These are phyloP conservation scores for Lasius platythorax DNA, from an alignment of 2,888 invertebrate species.

Conservation along the genomic window DNA sequence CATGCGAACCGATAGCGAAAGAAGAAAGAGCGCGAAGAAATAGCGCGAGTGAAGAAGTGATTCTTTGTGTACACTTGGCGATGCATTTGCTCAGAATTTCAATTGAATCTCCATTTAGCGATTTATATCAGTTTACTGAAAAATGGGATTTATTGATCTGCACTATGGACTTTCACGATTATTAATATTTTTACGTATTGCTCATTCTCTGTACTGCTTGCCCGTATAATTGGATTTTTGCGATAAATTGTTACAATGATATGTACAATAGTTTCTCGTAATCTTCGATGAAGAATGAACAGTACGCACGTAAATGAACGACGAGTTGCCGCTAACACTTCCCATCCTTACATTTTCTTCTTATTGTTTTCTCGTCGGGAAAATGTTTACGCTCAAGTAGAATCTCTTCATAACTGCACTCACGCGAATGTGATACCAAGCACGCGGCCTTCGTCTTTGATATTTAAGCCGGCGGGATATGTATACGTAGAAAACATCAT, in stretches of 20 bases:
- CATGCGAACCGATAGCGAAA: constrained; percentile 18
- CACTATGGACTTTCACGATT: background rate
- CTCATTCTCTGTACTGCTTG: background rate
- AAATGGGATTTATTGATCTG: background rate
- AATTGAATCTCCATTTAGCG: background rate
- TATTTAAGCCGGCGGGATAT: constrained; percentile 2
- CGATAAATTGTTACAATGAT: background rate
- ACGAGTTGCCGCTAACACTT: background rate
- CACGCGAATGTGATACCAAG: background rate
- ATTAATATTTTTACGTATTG: background rate
- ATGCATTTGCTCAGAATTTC: background rate
- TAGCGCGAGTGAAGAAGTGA: constrained; percentile 21
- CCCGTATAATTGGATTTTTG: background rate
- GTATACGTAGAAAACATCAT: background rate
- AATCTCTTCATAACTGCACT: background rate
- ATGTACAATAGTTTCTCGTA: background rate
- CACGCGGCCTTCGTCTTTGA: constrained; percentile 8
- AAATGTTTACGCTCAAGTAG: background rate
- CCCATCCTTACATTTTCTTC: background rate
- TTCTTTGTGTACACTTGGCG: constrained; percentile 7
- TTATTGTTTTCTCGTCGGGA: background rate
- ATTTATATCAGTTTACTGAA: background rate
- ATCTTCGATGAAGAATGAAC: background rate
- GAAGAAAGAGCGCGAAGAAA: background rate
- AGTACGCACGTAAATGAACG: background rate